Evolutionary conservation across 2,888 invertebrate species (phyloP), one percentile per base, ranked within the genome.

Genomic region (Drosophila robusta): DNA sequence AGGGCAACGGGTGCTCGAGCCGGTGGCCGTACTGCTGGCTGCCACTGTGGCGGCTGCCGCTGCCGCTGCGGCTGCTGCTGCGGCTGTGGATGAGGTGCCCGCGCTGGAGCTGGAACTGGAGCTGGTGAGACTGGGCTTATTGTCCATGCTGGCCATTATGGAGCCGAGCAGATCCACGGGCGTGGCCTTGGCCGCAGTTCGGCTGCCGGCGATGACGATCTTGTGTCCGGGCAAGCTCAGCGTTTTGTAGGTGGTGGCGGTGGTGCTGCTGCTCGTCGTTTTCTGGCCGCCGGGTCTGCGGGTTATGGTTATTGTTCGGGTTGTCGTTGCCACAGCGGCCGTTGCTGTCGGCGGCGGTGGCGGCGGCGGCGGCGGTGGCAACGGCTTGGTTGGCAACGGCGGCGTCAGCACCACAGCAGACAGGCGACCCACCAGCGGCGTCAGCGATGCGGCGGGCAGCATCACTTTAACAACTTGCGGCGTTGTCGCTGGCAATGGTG

Each of bases 81-180:
- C 51, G 42, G 74, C 52, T 54, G 60, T 32, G 12, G 80, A 32
- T n/a, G 68, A 45, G 34, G 52, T 46, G 41, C 56, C 16, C 12
- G 70, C 38, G 32, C 51, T 56, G 14, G 61, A 29, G 58, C 52
- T 66, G 50, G 34, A 34, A 49, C 52, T 66, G 51, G 64, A 52
- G 77, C 65, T 73, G 70, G 82, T 87, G 56, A 84, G 81, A 64
- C 78, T 83, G 64, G 75, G 87, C 61, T 87, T 90, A 76, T 74
- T 78, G 64, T 92, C 92, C 92, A 92, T 92, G 81, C 92, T 91
- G 67, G 92, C 92, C 90, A 92, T 92, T 22, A 92, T 92, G 16
- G 92, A 92, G 70, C 92, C 91, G n/a, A 92, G 84, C 47, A 92
- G 86, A 81, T 92, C 92, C 38, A 91, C 84, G 11, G 74, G 84